Evolutionary conservation across 2,113 vertebrate genomes (phyloP).

Genomic region (Rhinoptilus africanus): DNA sequence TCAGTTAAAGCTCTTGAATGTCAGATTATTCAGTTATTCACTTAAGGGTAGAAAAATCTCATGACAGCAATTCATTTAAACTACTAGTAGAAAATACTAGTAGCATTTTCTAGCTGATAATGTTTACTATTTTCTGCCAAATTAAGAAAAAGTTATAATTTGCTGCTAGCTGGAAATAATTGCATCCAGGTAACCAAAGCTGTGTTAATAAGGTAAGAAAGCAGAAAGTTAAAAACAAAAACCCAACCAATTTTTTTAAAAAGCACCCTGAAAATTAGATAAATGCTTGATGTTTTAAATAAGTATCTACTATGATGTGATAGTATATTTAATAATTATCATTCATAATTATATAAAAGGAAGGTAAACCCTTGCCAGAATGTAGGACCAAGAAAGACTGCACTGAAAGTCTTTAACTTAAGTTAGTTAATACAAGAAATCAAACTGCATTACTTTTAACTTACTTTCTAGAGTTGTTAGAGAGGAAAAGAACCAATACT

Average conservation of each 20-base stretch:
- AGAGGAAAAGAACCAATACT: not conserved
- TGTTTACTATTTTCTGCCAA: not conserved
- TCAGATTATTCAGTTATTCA: not conserved
- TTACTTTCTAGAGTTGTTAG: not conserved
- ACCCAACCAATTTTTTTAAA: not conserved
- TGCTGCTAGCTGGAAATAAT: not conserved
- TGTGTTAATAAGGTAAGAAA: not conserved
- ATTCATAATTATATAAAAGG: not conserved
- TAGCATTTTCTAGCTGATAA: not conserved
- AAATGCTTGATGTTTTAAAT: not conserved
- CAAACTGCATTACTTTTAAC: not conserved
- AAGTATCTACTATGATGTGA: not conserved
- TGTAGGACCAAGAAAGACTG: not conserved
- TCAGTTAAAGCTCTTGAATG: not conserved
- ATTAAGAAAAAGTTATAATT: not conserved
- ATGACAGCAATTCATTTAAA: not conserved
- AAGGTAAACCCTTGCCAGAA: not conserved
- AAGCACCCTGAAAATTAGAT: not conserved
- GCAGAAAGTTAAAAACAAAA: not conserved
- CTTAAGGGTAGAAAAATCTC: not conserved
- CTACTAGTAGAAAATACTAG: not conserved
- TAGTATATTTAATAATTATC: not conserved
- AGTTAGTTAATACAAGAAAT: not conserved
- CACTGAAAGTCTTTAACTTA: not conserved
- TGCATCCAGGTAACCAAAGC: not conserved